Conservation (phyloP, 1,140 invertebrate species). For the Polyergus mexicanus region DNA sequence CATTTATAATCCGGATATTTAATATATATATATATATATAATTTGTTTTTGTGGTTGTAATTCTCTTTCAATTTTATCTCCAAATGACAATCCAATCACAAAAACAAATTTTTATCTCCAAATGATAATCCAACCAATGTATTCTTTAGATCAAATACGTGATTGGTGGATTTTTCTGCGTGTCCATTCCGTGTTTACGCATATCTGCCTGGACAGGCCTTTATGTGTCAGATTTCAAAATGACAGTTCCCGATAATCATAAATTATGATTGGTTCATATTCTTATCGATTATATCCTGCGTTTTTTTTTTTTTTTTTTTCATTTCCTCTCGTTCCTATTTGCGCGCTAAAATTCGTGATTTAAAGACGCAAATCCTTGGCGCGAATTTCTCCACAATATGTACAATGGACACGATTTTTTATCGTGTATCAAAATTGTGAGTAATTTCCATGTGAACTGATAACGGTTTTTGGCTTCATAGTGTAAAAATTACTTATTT, state of each 20-base stretch:
- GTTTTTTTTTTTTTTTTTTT: not conserved
- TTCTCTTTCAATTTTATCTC: constrained; percentile 11
- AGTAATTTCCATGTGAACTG: constrained; percentile 24
- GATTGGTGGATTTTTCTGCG: no score
- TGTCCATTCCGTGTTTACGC: not conserved
- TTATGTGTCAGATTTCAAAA: not conserved
- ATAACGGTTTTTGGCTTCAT: not conserved
- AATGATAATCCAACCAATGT: no score
- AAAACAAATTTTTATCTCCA: no score
- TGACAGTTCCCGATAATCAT: not conserved
- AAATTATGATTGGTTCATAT: not conserved
- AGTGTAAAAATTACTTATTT: not conserved
- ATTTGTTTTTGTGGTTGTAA: constrained; percentile 18
- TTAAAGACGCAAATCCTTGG: not conserved
- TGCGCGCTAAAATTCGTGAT: constrained; percentile 21
- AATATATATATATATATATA: no score
- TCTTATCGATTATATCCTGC: not conserved
- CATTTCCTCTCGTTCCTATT: not conserved
- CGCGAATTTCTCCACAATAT: constrained; percentile 19
- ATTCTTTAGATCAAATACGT: not conserved
- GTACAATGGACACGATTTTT: constrained; percentile 34
- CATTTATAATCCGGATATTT: no score
- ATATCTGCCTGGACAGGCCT: not conserved
- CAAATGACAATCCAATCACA: constrained; percentile 37
- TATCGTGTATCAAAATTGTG: constrained; percentile 71